These are phyloP conservation scores for Trichomalopsis sarcophagae DNA, from an alignment of 1,140 invertebrate species.

Conservation along the genomic window DNA sequence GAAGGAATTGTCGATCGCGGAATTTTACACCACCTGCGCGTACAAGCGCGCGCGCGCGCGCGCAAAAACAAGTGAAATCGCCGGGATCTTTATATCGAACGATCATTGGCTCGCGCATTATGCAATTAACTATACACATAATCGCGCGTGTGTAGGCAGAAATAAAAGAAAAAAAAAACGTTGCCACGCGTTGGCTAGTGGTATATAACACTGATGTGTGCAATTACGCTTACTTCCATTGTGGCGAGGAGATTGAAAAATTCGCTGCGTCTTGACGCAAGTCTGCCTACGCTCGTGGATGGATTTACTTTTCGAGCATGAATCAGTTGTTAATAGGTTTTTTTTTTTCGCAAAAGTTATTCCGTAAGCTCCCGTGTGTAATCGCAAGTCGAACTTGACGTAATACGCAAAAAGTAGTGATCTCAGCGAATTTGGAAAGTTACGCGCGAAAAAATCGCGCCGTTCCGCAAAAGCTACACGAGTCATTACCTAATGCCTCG, in stretches of 20 bases:
- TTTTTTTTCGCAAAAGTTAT: not conserved
- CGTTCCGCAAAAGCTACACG: no score
- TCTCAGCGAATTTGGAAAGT: no score
- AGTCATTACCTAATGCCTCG: not conserved
- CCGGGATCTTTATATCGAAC: not conserved
- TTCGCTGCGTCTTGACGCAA: not conserved
- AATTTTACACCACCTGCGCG: no score
- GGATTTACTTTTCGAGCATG: not conserved
- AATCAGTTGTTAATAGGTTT: no score
- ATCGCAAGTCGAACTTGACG: no score
- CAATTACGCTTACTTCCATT: conserved; percentile 40
- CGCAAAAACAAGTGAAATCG: not conserved
- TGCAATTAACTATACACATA: not conserved
- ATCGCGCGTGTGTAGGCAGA: not conserved
- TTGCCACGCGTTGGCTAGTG: not conserved
- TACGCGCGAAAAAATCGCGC: no score
- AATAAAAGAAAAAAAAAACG: not conserved
- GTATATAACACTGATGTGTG: not conserved
- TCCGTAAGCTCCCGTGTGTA: no score
- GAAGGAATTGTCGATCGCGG: no score
- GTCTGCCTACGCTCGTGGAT: not conserved
- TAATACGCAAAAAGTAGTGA: not conserved
- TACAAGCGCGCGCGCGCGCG: no score
- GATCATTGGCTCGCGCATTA: conserved; percentile 3
- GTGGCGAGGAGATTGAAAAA: conserved; percentile 28